Base-by-base conservation (phyloP, 2,888 invertebrate species). In the Aphodius sticticus region DNA sequence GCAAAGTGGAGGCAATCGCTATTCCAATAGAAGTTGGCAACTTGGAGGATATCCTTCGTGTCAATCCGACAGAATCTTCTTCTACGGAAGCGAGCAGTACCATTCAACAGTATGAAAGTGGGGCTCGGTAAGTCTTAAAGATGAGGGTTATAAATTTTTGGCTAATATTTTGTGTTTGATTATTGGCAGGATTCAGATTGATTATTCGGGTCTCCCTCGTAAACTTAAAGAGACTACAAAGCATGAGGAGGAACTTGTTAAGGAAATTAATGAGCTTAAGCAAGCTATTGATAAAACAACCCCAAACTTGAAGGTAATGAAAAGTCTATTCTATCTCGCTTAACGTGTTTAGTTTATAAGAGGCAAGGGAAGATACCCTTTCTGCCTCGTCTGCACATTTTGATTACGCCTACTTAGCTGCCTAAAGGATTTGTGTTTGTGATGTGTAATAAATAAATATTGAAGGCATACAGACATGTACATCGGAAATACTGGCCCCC, bases 1-100 rank as follows among this genome's bases (percentile, higher is more conserved):
- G 99, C 92, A 99, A 99, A 96, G 97, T 99, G 92, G 98, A 99
- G 87, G 98, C 98, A 87, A 95, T 99, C 83, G 92, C 94, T 53
- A 94, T 99, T 83, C 99, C 99, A 0, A 93, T 99, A 92, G 90
- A 94, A 78, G 93, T 94, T 80, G 99, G 99, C 80, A 96, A 95
- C 85, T 93, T 99, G 92, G 97, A 98, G 86, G 98, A 99, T 87
- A 95, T 97, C 83, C 95, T 94, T 78, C 94, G 96, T 78, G 94
- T 89, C 70, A 93, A 88, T 78, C 86, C 86, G 7, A 85, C 86
- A 7, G 86, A 93, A 83, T 90, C 90, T 7, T 92, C 92, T 82
- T 88, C 89, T 0, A 89, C 89, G n/a, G 87, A 87, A 75, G 91
- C 91, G 0, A 89, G 90, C 77, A 92, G 92, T 82, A 93, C 93